Evolutionary conservation across 2,113 vertebrate genomes (phyloP).

Genomic region (Entelurus aequoreus): DNA sequence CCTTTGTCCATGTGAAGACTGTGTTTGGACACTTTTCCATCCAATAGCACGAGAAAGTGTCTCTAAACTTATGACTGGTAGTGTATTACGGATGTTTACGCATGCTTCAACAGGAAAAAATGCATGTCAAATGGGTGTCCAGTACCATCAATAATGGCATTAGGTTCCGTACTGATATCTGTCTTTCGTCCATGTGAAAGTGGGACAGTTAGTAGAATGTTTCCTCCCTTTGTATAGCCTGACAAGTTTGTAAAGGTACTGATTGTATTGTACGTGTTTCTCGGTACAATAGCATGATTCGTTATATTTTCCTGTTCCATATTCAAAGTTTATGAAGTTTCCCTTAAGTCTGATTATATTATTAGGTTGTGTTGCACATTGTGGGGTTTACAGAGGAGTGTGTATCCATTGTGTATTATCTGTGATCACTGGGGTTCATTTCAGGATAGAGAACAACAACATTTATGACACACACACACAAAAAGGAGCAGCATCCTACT

Average conservation of each 20-base stretch:
- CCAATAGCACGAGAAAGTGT: background rate
- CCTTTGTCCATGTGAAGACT: no score
- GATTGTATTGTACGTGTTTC: no score
- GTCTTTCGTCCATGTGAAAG: slow-evolving; percentile 12
- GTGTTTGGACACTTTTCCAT: background rate
- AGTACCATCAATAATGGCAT: slow-evolving; percentile 29
- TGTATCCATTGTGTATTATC: background rate
- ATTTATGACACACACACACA: slow-evolving; percentile 20
- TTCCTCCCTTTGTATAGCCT: background rate
- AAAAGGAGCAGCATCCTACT: slow-evolving; percentile 35
- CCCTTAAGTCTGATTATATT: background rate
- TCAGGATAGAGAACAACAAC: slow-evolving; percentile 37
- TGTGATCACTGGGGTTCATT: slow-evolving; percentile 21
- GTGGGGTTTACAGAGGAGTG: background rate
- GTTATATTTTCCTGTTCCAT: background rate
- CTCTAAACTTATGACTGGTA: background rate
- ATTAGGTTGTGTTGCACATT: background rate
- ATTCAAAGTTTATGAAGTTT: background rate
- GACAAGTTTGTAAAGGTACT: no score
- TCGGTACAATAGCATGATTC: background rate
- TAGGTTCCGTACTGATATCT: slow-evolving; percentile 3
- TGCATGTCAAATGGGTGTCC: slow-evolving; percentile 24
- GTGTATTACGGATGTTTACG: background rate
- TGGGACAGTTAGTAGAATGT: background rate
- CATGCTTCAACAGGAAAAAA: background rate